A percentile compares a stretch with the other conserved stretches of the same genome.
Evolutionary conservation across 2,888 invertebrate genomes (phyloP).

Genomic region (Hecatera dysodea): DNA sequence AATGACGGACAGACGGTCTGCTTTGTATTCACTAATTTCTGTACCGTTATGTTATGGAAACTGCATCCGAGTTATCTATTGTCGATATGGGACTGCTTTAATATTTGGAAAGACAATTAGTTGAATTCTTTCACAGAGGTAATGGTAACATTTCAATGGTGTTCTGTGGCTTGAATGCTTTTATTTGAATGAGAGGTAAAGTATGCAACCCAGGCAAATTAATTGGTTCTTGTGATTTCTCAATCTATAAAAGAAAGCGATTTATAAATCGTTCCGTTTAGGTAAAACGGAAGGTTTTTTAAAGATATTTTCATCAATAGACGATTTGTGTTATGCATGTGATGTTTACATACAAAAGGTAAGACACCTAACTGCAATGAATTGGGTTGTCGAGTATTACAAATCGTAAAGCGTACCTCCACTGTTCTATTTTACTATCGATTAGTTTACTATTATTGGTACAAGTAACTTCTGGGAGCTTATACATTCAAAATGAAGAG

Average conservation of each 20-base stretch:
- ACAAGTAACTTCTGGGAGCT: background rate
- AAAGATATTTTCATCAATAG: background rate
- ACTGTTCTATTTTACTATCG: conserved; percentile 3
- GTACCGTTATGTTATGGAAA: conserved; percentile 85
- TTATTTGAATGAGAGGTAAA: background rate
- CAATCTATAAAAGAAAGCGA: background rate
- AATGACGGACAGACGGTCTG: conserved; percentile 76
- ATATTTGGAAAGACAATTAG: conserved; percentile 60
- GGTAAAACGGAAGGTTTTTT: too few relatives aligned
- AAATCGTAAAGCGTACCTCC: background rate
- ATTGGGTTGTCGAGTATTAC: background rate
- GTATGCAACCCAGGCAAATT: background rate
- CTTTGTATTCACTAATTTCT: conserved; percentile 78
- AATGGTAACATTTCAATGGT: conserved; percentile 29
- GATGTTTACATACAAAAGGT: background rate
- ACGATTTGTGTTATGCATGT: background rate
- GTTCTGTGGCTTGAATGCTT: background rate
- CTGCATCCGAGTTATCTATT: conserved; percentile 80
- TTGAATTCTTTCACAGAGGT: conserved; percentile 40
- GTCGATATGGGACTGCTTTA: conserved; percentile 70
- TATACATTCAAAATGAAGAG: background rate
- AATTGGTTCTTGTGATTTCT: too few relatives aligned
- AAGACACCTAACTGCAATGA: background rate
- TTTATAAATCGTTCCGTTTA: background rate
- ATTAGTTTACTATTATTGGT: background rate